Evolutionary conservation across 2,113 vertebrate species (phyloP).

Genomic region (Turnix velox): DNA sequence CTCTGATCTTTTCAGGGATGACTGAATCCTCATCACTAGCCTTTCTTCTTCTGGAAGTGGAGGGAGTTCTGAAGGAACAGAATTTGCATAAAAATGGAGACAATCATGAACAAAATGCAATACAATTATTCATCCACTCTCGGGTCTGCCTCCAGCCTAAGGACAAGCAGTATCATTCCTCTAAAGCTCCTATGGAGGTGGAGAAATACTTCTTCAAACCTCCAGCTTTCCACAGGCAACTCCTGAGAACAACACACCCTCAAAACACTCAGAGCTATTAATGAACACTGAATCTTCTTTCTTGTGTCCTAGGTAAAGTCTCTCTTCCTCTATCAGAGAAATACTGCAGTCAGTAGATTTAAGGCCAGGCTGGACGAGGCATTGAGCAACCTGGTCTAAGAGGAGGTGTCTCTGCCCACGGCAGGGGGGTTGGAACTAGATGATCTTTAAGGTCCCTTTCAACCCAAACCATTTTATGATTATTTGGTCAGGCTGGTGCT

Average conservation of each 20-base stretch:
- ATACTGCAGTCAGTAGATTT: no score
- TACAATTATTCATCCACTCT: not conserved
- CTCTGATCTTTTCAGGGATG: conserved; percentile 61
- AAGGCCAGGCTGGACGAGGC: no score
- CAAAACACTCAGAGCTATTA: not conserved
- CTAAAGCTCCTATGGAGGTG: not conserved
- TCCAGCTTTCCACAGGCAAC: not conserved
- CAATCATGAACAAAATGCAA: not conserved
- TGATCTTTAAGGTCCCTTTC: no score
- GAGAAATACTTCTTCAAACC: not conserved
- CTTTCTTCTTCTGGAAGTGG: conserved; percentile 62
- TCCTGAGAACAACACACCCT: not conserved
- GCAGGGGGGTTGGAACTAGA: no score
- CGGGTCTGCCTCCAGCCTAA: not conserved
- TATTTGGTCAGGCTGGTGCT: not conserved
- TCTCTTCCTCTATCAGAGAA: not conserved
- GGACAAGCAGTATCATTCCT: not conserved
- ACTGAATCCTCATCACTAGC: conserved; percentile 32
- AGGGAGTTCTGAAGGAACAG: conserved; percentile 62
- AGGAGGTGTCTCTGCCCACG: no score
- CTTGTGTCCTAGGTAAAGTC: not conserved
- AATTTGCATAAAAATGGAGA: not conserved
- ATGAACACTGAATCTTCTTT: not conserved
- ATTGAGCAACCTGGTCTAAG: no score
- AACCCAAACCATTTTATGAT: no score